Percentiles rank a stretch among this genome's conserved stretches.
phyloP scores from a whole-genome alignment of 2,797 vertebrate species.

The Cheirogaleus major region DNA sequence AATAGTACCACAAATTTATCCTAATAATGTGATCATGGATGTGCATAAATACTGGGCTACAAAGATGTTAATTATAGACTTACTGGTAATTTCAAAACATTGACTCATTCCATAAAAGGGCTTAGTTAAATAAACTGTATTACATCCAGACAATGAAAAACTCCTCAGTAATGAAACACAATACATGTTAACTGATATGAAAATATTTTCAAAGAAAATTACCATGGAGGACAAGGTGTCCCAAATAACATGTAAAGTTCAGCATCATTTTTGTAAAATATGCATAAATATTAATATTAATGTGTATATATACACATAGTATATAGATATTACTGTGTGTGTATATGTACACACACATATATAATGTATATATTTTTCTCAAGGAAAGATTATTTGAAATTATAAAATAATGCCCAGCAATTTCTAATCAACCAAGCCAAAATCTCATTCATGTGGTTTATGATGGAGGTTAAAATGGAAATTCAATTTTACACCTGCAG shows the following conservation, averaged over 20 bases:
- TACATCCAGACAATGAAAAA: neutral
- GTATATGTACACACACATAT: neutral
- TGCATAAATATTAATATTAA: neutral
- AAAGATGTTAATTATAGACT: neutral
- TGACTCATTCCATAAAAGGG: neutral
- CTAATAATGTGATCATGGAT: neutral
- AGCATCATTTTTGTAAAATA: neutral
- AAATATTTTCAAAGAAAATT: constrained; percentile 13
- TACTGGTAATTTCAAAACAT: neutral
- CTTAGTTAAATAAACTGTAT: neutral
- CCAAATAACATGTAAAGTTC: neutral
- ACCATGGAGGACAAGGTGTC: neutral
- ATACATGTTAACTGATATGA: neutral
- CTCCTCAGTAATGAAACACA: neutral
- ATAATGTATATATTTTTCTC: neutral
- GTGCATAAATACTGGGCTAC: neutral
- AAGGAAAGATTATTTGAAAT: neutral
- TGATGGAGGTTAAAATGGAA: neutral
- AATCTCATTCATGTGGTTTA: neutral
- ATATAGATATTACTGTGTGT: neutral
- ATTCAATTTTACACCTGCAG: neutral
- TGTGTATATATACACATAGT: neutral
- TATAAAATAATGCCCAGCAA: neutral
- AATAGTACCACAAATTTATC: neutral
- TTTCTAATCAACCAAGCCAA: neutral